phyloP scores from a whole-genome alignment of 1,140 invertebrate genomes.

The Halotydeus destructor region DNA sequence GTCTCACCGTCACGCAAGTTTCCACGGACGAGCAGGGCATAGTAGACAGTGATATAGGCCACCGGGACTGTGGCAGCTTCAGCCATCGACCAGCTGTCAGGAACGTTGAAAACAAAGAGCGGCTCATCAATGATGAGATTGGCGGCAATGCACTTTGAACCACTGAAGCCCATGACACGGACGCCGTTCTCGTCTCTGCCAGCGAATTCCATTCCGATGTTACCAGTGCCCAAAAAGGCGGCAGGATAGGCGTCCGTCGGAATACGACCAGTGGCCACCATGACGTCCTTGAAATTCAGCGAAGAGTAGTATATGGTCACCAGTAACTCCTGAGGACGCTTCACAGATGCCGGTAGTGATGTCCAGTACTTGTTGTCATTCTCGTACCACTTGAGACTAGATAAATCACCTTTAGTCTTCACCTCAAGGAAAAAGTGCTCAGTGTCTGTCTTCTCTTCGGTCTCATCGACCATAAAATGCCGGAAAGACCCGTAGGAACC shows the following conservation, averaged over 20 bases:
- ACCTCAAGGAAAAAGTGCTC: constrained; percentile 55
- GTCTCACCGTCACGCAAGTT: constrained; percentile 55
- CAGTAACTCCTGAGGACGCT: constrained; percentile 1
- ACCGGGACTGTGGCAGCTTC: constrained; percentile 83
- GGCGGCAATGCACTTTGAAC: constrained; percentile 70
- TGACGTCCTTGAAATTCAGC: constrained; percentile 90
- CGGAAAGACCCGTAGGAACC: constrained; percentile 62
- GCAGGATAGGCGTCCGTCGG: constrained; percentile 73
- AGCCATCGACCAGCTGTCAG: constrained; percentile 63
- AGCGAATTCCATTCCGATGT: constrained; percentile 59
- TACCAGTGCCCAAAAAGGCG: not conserved
- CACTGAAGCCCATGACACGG: constrained; percentile 78
- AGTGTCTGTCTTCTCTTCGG: constrained; percentile 21
- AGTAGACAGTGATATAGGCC: constrained; percentile 81
- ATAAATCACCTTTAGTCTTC: constrained; percentile 57
- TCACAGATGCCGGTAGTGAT: not conserved
- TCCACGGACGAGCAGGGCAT: constrained; percentile 58
- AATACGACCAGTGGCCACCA: constrained; percentile 87
- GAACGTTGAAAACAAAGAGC: constrained; percentile 69
- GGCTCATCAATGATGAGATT: constrained; percentile 50
- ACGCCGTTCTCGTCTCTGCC: constrained; percentile 43
- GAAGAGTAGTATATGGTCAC: constrained; percentile 50
- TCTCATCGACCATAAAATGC: constrained; percentile 40
- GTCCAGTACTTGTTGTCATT: constrained; percentile 38
- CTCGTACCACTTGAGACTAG: constrained; percentile 81